Evolutionary conservation across 1,140 invertebrate species (phyloP), one percentile per base, ranked within the genome.

Genomic region (Amphibalanus amphitrite): DNA sequence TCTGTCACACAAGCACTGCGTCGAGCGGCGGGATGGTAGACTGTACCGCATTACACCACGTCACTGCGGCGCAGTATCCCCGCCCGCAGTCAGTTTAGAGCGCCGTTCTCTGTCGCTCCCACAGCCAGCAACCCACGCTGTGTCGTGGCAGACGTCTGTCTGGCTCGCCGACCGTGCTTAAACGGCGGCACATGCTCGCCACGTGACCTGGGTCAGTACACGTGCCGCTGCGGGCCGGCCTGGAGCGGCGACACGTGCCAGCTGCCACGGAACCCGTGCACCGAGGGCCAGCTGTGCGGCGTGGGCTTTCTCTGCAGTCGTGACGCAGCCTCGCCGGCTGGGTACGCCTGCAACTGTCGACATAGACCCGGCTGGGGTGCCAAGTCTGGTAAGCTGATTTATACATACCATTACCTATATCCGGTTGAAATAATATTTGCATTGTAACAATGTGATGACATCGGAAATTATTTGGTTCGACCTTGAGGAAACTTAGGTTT

Each of bases 181-280:
- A 92, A 97, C 81, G 92, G 92, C 13, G 94, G 89, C 28, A 93
- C 88, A 67, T 97, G 95, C 81, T 83, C 92, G n/a, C 47, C 47
- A 20, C 47, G 47, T 20, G 47, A 59, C 23, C 92, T 95, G 78
- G 75, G 86, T 75, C 85, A 86, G 28, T 93, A 88, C 78, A 85
- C 87, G 28, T 97, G 95, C 77, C 87, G 88, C 75, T 97, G 94
- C 81, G 85, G 90, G 13, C 88, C 92, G 0, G 94, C 94, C 17
- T 97, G 87, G 82, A 86, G 89, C 3, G 94, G 93, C 0, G 79
- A 84, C 0, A 80, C 88, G 30, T 97, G 95, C 80, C 86, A 91
- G 76, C 47, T 59, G 47, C 47, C 47, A 23, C 47, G 47, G 1
- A 59, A 59, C 47, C 47, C 47, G 47, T 59, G 47, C 47, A 87